phyloP scores from a whole-genome alignment of 2,113 vertebrate species.

The Arothron firmamentum region DNA sequence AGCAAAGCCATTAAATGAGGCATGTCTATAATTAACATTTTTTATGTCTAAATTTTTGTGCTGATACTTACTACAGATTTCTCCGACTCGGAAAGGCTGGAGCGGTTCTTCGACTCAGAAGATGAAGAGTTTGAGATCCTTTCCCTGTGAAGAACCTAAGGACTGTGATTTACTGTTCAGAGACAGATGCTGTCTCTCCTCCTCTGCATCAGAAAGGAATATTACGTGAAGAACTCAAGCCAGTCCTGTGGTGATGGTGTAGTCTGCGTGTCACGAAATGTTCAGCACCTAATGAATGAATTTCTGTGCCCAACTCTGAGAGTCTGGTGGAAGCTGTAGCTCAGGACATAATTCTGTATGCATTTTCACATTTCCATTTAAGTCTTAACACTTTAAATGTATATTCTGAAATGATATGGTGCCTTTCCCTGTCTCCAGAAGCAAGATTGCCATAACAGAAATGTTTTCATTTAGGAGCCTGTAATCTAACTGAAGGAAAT shows the following conservation, averaged over 20 bases:
- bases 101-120: constrained; percentile 97
- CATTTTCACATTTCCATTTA: constrained; percentile 67
- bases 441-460: constrained; percentile 62
- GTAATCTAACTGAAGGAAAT: constrained; percentile 64
- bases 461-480: constrained; percentile 26
- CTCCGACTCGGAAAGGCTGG: constrained; percentile 88
- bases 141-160: constrained; percentile 80
- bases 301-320: constrained; percentile 53
- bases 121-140: constrained; percentile 98
- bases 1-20: too few species aligned
- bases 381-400: constrained; percentile 76
- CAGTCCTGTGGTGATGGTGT: constrained; percentile 53
- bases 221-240: constrained; percentile 50
- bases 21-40: too few species aligned
- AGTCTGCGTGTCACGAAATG: constrained; percentile 52
- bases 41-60: background rate
- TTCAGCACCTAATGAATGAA: constrained; percentile 48
- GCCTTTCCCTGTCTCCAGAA: constrained; percentile 71
- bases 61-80: constrained; percentile 76
- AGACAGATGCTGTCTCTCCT: constrained; percentile 44
- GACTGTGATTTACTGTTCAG: constrained; percentile 37
- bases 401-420: constrained; percentile 74
- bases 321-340: constrained; percentile 55
- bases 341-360: constrained; percentile 61
- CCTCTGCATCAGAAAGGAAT: constrained; percentile 55